Evolutionary conservation across 2,888 invertebrate species (phyloP), one percentile per base, ranked within the genome.

Genomic region (Polydrusus cervinus): DNA sequence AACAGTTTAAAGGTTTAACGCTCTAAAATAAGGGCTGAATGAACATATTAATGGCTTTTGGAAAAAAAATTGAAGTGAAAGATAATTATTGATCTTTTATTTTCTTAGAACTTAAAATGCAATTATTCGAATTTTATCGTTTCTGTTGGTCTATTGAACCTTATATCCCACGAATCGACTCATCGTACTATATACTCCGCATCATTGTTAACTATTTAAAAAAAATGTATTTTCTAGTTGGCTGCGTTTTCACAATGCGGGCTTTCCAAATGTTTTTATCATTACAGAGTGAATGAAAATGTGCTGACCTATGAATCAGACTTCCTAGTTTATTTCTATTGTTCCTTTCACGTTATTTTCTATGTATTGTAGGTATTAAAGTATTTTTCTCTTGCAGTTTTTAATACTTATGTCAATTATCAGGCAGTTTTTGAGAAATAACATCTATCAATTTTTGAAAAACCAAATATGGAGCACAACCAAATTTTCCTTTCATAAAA

Each of bases 251-350:
- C 53, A 71, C 71, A 71, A 71, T 64, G 71, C 51, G 20, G 49
- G 25, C 49, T 34, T 34, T 10, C 34, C 34, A 10, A 34, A 34
- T 34, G 34, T 49, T 70, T 69, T 34, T 45, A 69, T 20, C 68
- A 57, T 34, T 70, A 70, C 38, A 49, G 34, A 61, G 47, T 70
- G 61, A 70, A 70, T 70, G 61, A 61, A 61, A 70, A 70, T 34
- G 38, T 49, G n/a, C 49, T 40, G 61, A 49, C 30, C 70, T 51
- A 47, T 70, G 70, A 70, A 61, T 70, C 70, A 70, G 25, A 25
- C 70, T 70, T 70, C 70, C 70, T 70, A 14, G 49, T 70, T 61
- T 34, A 13, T 55, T 43, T 43, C 3, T 43, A 25, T 25, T 25
- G 25, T 25, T 1, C 5, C 25, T 25, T 25, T 25, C 25, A 25